Evolutionary conservation across 2,113 vertebrate genomes (phyloP).

Genomic region (Myotis brandtii): DNA sequence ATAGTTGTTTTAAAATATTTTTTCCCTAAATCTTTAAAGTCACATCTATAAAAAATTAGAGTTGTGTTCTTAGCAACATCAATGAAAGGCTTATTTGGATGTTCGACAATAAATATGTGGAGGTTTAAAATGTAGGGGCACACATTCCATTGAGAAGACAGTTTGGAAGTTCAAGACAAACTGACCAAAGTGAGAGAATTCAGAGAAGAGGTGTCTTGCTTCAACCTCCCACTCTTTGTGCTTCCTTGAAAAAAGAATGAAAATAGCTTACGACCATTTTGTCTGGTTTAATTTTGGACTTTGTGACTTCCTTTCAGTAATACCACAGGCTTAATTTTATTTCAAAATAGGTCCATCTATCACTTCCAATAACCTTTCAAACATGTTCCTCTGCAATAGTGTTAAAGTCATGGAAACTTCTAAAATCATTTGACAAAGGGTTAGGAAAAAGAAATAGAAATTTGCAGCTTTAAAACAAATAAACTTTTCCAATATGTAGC

Average conservation of each 20-base stretch:
- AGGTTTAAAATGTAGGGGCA: background rate
- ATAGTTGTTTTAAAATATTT: background rate
- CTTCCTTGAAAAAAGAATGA: constrained; percentile 14
- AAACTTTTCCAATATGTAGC: background rate
- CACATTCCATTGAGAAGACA: background rate
- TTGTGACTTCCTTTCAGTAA: constrained; percentile 65
- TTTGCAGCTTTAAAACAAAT: background rate
- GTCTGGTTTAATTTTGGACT: constrained; percentile 56
- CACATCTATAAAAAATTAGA: background rate
- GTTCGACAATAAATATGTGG: background rate
- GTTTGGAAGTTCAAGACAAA: background rate
- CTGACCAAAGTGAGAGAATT: background rate
- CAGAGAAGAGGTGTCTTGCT: background rate
- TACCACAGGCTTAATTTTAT: constrained; percentile 60
- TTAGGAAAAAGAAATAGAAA: background rate
- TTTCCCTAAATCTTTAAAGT: background rate
- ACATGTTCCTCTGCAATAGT: constrained; percentile 5
- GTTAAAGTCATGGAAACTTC: constrained; percentile 13
- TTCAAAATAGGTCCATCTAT: constrained; percentile 60
- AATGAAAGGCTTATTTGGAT: background rate
- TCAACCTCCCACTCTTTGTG: constrained; percentile 9
- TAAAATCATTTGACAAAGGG: constrained; percentile 29
- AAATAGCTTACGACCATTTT: constrained; percentile 23
- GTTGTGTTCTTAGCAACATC: background rate
- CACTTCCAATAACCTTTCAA: constrained; percentile 55